Base-by-base conservation (phyloP, 2,797 vertebrate species). In the Prunella strophiata region DNA sequence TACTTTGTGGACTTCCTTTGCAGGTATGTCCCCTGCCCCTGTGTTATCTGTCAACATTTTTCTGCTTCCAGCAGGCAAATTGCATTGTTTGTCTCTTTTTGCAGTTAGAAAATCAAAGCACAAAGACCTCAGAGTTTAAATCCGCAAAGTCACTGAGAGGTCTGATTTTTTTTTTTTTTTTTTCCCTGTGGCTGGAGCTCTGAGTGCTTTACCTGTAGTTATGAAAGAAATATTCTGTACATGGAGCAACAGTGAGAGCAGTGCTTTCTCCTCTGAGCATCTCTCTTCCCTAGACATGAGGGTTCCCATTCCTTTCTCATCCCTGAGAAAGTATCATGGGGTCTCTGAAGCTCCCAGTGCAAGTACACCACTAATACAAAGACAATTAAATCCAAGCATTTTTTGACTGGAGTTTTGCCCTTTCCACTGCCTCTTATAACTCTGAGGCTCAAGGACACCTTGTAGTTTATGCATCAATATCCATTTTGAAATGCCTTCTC, bases 261-360 rank as follows among this genome's bases (percentile, higher is more conserved):
- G 29, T 2, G 1, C 8, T 59, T 65, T 40, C 7, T 68, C 21
- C 58, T 0, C 0, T 32, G 30, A 75, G 16, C 47, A 55, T 47
- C 40, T 13, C 10, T 85, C 16, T 47, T 91, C 58, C n/a, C 57
- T 14, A 22, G 7, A 48, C 8, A 2, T 0, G 4, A 55, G 27
- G 6, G 6, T 63, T 79, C 42, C 63, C 16, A 22, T 51, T 83
- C 36, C 27, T 47, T 85, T 48, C 23, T 30, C 2, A 2, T 10
- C 26, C 25, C 16, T 13, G 52, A 30, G 27, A 43, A 70, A 32
- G 4, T 13, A 13, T 14, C 29, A 14, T 4, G 38, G 10, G 29
- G 27, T 16, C 19, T 72, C 52, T 73, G n/a, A n/a, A 75, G 15
- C 13, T 82, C 74, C 42, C 58, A 22, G 34, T 0, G 0, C 45